Evolutionary conservation across 2,888 invertebrate species (phyloP).

Genomic region (Melieria crassipennis): DNA sequence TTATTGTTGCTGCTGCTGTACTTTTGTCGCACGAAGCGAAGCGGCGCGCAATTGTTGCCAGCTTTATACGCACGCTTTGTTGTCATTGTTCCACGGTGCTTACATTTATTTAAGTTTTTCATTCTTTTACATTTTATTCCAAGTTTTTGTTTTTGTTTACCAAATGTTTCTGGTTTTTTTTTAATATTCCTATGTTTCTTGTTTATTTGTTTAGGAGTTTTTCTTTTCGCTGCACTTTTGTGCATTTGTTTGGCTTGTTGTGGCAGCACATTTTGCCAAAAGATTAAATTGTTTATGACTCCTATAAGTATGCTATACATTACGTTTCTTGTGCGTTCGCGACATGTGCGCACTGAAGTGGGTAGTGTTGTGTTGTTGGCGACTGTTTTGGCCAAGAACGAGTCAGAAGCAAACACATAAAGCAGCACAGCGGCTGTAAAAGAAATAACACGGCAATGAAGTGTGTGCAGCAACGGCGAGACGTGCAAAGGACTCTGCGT

Average conservation of each 20-base stretch:
- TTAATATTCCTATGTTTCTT: neutral
- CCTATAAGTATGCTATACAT: conserved; percentile 25
- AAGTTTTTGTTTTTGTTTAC: conserved; percentile 5
- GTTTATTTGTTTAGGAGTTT: no score
- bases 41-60: conserved; percentile 30
- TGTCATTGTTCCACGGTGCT: no score
- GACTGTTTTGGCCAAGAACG: neutral
- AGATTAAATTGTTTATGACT: conserved; percentile 37
- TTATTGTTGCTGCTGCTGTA: conserved; percentile 26
- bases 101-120: neutral
- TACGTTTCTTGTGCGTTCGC: neutral
- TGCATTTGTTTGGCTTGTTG: neutral
- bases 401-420: neutral
- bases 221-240: no score
- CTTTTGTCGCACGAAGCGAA: conserved; percentile 12
- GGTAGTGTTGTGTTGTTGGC: conserved; percentile 5
- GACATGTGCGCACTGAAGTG: neutral
- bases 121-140: conserved; percentile 3
- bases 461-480: neutral
- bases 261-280: conserved; percentile 17
- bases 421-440: no score
- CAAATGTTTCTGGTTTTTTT: conserved; percentile 13
- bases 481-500: conserved; percentile 12
- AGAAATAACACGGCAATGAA: neutral
- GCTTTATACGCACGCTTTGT: conserved; percentile 13